Evolutionary conservation across 2,888 invertebrate genomes (phyloP).

Genomic region (Dynastes hyllus): DNA sequence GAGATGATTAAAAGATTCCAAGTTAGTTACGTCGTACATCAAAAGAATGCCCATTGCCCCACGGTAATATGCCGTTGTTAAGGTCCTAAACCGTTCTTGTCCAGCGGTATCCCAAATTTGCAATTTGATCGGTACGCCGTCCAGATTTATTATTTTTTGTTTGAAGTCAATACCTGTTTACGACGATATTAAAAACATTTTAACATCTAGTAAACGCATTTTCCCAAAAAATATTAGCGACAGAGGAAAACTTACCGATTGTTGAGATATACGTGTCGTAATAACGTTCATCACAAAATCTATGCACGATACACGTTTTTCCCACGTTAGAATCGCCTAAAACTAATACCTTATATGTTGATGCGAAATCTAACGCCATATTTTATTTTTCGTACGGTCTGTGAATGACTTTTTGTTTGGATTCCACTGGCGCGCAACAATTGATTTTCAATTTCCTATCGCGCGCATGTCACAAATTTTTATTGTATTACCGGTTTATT

Average conservation of each 20-base stretch:
- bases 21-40: conserved; percentile 92
- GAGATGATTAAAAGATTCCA: conserved; percentile 92
- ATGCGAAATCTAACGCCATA: conserved; percentile 90
- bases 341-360: conserved; percentile 90
- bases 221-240: background rate
- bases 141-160: conserved; percentile 90
- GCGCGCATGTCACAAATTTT: conserved; percentile 37
- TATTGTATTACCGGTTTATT: conserved; percentile 16
- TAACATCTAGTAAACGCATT: conserved; percentile 36
- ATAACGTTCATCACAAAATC: conserved; percentile 92
- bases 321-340: conserved; percentile 93
- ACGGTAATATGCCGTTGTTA: conserved; percentile 91
- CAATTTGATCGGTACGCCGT: conserved; percentile 88
- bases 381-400: conserved; percentile 55
- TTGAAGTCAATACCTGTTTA: conserved; percentile 89
- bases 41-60: conserved; percentile 94
- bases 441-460: conserved; percentile 58
- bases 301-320: conserved; percentile 92
- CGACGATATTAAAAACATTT: background rate
- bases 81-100: conserved; percentile 81
- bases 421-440: conserved; percentile 56
- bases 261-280: conserved; percentile 94
- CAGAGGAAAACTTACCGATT: conserved; percentile 80
- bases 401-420: conserved; percentile 49
- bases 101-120: conserved; percentile 95